Evolutionary conservation across 1,140 invertebrate genomes (phyloP).

Genomic region (Papilio helenus): DNA sequence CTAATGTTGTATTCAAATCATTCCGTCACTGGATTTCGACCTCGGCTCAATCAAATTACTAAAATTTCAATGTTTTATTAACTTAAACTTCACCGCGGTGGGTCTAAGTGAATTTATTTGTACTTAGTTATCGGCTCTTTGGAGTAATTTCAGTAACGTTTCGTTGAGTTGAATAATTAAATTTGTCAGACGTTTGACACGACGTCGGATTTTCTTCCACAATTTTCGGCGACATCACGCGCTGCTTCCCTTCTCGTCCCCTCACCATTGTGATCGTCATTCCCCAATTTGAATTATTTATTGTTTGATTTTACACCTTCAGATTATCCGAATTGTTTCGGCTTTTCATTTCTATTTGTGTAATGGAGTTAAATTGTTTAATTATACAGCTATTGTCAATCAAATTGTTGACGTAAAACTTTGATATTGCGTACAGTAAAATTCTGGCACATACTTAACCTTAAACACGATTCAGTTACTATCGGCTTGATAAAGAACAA

Average conservation of each 20-base stretch:
- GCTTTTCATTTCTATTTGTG: conserved; percentile 45
- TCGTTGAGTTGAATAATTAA: conserved; percentile 82
- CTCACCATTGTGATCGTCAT: conserved; percentile 73
- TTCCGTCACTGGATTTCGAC: conserved; percentile 65
- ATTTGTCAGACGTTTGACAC: conserved; percentile 81
- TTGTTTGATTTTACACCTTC: conserved; percentile 77
- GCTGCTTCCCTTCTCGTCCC: conserved; percentile 52
- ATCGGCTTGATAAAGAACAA: no score
- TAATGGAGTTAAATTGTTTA: conserved; percentile 45
- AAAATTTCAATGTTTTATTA: conserved; percentile 82
- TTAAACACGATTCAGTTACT: no score
- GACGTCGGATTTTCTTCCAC: conserved; percentile 73
- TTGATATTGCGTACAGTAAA: conserved; percentile 25
- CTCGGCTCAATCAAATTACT: conserved; percentile 76
- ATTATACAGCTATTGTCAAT: conserved; percentile 43
- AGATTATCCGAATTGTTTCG: conserved; percentile 50
- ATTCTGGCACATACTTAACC: not conserved
- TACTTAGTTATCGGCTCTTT: conserved; percentile 80
- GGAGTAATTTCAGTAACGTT: conserved; percentile 81
- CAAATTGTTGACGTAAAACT: conserved; percentile 40
- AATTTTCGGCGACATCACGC: conserved; percentile 74
- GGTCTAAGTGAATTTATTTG: conserved; percentile 81
- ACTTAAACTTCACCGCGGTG: conserved; percentile 80
- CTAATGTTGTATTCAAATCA: conserved; percentile 77
- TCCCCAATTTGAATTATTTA: conserved; percentile 81